These are phyloP conservation scores for Protobothrops flavoviridis DNA, from an alignment of 2,113 vertebrate species.

Conservation along the genomic window DNA sequence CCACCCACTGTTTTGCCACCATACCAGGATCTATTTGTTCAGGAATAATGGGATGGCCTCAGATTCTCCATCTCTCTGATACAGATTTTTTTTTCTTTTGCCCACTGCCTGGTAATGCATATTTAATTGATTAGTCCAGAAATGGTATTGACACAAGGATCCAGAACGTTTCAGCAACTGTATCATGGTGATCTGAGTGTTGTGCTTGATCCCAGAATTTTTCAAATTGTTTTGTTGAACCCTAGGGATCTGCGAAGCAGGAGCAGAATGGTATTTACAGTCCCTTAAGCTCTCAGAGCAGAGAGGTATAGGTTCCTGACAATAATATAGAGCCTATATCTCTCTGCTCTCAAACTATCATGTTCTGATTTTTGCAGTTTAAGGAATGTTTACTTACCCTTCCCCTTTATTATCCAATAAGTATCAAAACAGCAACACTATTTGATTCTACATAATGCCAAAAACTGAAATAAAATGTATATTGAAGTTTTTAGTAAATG, in stretches of 20 bases:
- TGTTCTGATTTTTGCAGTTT: background rate
- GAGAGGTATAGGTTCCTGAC: too few relatives aligned
- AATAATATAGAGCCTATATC: too few relatives aligned
- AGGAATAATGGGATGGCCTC: too few relatives aligned
- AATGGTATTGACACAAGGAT: background rate
- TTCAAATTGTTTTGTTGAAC: too few relatives aligned
- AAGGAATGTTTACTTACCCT: background rate
- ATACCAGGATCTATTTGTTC: too few relatives aligned
- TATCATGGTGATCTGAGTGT: background rate
- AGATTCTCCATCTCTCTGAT: too few relatives aligned
- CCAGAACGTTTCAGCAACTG: background rate
- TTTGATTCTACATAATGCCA: background rate
- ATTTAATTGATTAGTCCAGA: background rate
- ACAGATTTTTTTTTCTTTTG: too few relatives aligned
- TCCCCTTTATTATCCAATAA: background rate
- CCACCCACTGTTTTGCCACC: background rate
- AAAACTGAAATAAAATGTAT: background rate
- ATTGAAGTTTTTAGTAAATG: background rate
- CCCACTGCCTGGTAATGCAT: background rate
- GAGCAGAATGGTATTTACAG: too few relatives aligned
- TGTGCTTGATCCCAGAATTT: background rate
- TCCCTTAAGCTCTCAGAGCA: too few relatives aligned
- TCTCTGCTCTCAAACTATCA: background rate
- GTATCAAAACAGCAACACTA: background rate
- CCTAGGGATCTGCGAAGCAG: too few relatives aligned